These are phyloP conservation scores for Gambelia wislizenii DNA, from an alignment of 2,797 vertebrate genomes.

Conservation along the genomic window DNA sequence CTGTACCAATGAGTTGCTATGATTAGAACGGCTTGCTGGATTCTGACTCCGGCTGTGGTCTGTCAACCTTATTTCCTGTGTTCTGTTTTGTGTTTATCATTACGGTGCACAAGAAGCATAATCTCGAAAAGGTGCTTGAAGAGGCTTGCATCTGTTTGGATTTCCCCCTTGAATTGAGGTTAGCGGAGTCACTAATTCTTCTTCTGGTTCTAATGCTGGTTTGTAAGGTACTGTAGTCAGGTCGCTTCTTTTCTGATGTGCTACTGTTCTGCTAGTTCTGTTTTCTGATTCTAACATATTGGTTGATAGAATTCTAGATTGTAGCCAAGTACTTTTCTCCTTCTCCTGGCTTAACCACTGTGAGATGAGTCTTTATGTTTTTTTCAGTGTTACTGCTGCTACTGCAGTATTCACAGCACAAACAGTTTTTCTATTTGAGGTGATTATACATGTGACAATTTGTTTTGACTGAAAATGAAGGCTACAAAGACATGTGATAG, in stretches of 20 bases:
- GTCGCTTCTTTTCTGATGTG: slow-evolving; percentile 30
- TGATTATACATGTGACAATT: fast-evolving
- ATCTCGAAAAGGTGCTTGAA: not conserved
- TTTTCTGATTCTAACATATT: not conserved
- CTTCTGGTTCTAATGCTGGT: slow-evolving; percentile 33
- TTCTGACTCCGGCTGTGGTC: not conserved
- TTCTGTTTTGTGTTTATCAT: not conserved
- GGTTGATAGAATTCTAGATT: slow-evolving; percentile 18
- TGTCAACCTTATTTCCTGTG: not conserved
- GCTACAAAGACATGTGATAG: slow-evolving; percentile 23
- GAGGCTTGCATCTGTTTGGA: not conserved
- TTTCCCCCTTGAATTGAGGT: not conserved
- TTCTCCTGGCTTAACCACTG: not conserved
- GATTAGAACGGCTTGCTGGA: not conserved
- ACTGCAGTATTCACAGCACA: fast-evolving
- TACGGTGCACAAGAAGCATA: not conserved
- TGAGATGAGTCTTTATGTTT: fast-evolving
- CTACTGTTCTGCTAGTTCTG: not conserved
- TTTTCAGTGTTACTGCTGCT: not conserved
- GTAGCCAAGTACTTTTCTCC: slow-evolving; percentile 5
- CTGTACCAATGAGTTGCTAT: not conserved
- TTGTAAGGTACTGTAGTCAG: slow-evolving; percentile 42
- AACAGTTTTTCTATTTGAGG: fast-evolving
- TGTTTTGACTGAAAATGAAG: slow-evolving; percentile 22
- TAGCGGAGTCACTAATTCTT: not conserved